Percentiles rank a stretch among this genome's conserved stretches.
phyloP scores from a whole-genome alignment of 2,113 vertebrate genomes.

The Xerus inauris region DNA sequence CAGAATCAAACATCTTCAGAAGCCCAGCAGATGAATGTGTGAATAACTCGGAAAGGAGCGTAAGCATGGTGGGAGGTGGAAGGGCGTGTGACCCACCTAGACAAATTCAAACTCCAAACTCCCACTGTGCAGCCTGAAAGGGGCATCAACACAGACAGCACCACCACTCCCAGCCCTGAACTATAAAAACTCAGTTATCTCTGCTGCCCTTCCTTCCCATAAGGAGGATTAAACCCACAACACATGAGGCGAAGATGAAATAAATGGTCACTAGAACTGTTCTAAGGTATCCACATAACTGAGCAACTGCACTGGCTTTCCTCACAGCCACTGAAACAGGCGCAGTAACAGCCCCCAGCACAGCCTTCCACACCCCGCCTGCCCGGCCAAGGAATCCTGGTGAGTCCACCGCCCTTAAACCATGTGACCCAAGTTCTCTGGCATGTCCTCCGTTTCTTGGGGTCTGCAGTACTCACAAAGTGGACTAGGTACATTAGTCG shows the following conservation, averaged over 20 bases:
- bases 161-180: too few relatives aligned
- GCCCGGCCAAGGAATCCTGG: background rate
- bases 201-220: background rate
- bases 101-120: background rate
- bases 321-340: background rate
- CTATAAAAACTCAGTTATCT: background rate
- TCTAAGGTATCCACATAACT: background rate
- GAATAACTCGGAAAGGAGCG: background rate
- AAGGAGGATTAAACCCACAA: background rate
- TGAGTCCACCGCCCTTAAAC: background rate
- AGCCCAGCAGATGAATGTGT: background rate
- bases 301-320: background rate
- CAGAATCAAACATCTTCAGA: too few relatives aligned
- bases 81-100: background rate
- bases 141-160: too few relatives aligned
- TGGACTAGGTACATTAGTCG: background rate
- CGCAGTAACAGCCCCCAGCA: fast-evolving
- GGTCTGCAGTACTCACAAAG: background rate
- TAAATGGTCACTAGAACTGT: background rate
- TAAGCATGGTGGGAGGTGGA: too few relatives aligned
- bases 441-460: background rate
- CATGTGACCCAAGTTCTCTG: fast-evolving
- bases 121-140: too few relatives aligned
- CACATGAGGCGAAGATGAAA: background rate
- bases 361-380: fast-evolving